Base-by-base conservation (phyloP, 2,888 invertebrate species). In the Hydrotaea cyrtoneurina region DNA sequence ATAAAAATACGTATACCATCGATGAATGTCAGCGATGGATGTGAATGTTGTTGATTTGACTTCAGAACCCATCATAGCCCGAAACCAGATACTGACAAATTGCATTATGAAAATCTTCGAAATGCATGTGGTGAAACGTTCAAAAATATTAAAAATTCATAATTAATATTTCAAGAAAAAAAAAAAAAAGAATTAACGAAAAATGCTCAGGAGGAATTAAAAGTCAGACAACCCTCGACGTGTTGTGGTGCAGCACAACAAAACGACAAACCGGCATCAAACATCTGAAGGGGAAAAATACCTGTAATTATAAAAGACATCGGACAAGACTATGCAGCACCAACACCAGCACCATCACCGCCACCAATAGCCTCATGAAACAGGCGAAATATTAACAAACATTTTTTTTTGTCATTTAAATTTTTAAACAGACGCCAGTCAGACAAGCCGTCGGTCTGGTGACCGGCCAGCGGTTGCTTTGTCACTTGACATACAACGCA, bases 381-480 rank as follows among this genome's bases (percentile, higher is more conserved):
- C 69, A 13, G 46, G 23, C 55, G 77, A 82, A 31, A 82, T 82
- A 85, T 82, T 85, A 80, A 81, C 31, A 36, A 82, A 77, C 73
- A 81, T 26, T 50, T 78, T 75, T 76, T 79, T 79, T 77, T 3
- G 39, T 74, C 57, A 85, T 82, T 85, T 82, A 74, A 76, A 82
- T 80, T 77, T 85, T 80, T 69, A 77, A 82, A 77, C 76, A 85
- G 85, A 85, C 85, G 85, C 82, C 85, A 85, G 59, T 59, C 15
- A 13, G 26, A 23, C 13, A 26, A 15, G 57, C 57, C 78, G 59
- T 57, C 21, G 71, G 78, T 74, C 77, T 59, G 69, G 73, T 80
- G 73, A 69, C 50, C 55, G 21, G 55, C 53, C 53, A 17, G 53
- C 53, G 8, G 46, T 46, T 46, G 46, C 46, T 46, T 46, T 46